Evolutionary conservation across 2,888 invertebrate species (phyloP).

Genomic region (Leucophenga maculata): DNA sequence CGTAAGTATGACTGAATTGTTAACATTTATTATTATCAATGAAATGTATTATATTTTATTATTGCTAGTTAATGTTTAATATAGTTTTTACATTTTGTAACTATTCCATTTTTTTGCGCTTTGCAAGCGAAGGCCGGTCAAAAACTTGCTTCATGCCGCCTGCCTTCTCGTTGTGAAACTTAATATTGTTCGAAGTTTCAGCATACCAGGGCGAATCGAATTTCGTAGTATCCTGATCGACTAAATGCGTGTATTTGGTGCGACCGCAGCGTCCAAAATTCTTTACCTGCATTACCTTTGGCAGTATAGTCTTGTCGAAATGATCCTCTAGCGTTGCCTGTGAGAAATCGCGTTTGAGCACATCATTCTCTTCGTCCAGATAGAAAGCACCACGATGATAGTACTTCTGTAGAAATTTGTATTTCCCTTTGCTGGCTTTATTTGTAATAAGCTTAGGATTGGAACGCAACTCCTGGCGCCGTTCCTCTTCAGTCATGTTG

Average conservation of each 20-base stretch:
- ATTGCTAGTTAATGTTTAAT: slow-evolving; percentile 2
- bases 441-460: slow-evolving; percentile 96
- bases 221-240: slow-evolving; percentile 98
- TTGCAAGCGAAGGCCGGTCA: slow-evolving; percentile 82
- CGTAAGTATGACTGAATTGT: slow-evolving; percentile 6
- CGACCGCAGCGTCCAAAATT: slow-evolving; percentile 99
- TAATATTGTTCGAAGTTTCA: slow-evolving; percentile 89
- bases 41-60: not conserved
- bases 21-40: not conserved
- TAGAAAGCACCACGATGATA: slow-evolving; percentile 99
- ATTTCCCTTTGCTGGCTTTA: slow-evolving; percentile 96
- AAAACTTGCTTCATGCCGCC: slow-evolving; percentile 96
- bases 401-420: slow-evolving; percentile 99
- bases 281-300: slow-evolving; percentile 99
- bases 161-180: slow-evolving; percentile 88
- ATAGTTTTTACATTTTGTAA: not conserved
- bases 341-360: slow-evolving; percentile 94
- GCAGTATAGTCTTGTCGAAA: slow-evolving; percentile 98
- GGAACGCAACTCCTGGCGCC: slow-evolving; percentile 87
- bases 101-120: slow-evolving; percentile 69
- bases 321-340: slow-evolving; percentile 98
- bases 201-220: slow-evolving; percentile 98
- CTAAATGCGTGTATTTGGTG: slow-evolving; percentile 98
- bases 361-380: slow-evolving; percentile 92
- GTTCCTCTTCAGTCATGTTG: slow-evolving; percentile 96